phyloP scores from a whole-genome alignment of 1,140 invertebrate genomes.

The Zaprionus lachaisei region DNA sequence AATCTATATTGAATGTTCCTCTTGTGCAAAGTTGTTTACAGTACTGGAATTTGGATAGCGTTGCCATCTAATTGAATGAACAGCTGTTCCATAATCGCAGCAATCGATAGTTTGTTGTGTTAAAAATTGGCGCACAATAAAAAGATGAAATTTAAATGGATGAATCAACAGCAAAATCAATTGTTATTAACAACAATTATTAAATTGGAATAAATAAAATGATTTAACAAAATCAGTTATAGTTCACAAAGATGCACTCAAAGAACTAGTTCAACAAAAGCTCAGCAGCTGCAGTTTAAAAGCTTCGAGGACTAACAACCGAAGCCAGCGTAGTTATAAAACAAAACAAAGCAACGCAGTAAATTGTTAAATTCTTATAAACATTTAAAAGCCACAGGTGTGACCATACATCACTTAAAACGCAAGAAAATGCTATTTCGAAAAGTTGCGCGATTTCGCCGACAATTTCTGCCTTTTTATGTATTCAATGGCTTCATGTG shows the following conservation, averaged over 20 bases:
- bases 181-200: not conserved
- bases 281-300: constrained; percentile 6
- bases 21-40: constrained; percentile 21
- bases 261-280: constrained; percentile 30
- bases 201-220: not conserved
- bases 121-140: not conserved
- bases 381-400: constrained; percentile 8
- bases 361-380: not conserved
- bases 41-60: not conserved
- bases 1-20: not conserved
- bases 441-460: constrained; percentile 61
- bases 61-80: constrained; percentile 16
- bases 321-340: constrained; percentile 29
- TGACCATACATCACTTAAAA: not conserved
- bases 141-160: not conserved
- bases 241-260: not conserved
- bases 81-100: constrained; percentile 14
- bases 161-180: not conserved
- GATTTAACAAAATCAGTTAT: not conserved
- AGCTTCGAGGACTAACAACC: constrained; percentile 12
- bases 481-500: constrained; percentile 78
- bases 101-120: constrained; percentile 11
- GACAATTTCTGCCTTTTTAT: constrained; percentile 74
- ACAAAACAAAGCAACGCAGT: constrained; percentile 27
- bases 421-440: constrained; percentile 66